A percentile compares a stretch with the other conserved stretches of the same genome.
Conservation (phyloP, 2,797 vertebrate genomes). For the Gadopsis bispinosus region DNA sequence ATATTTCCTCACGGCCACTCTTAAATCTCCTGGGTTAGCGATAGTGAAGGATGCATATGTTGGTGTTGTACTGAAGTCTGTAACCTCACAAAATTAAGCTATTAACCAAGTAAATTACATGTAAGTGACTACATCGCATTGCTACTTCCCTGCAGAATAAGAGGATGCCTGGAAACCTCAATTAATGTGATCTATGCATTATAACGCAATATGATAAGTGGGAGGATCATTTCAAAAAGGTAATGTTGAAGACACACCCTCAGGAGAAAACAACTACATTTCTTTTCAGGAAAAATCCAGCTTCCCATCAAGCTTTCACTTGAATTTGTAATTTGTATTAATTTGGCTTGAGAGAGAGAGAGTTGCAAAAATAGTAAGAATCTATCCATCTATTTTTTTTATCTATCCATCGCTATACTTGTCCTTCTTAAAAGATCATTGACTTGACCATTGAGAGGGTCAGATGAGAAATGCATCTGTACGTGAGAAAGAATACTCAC, state of each 20-base stretch:
- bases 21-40: neutral
- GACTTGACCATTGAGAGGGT: neutral
- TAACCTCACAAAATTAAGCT: neutral
- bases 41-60: neutral
- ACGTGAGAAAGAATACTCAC: neutral
- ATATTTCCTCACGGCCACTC: constrained; percentile 21
- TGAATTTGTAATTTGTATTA: neutral
- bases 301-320: neutral
- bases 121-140: neutral
- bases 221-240: neutral
- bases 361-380: neutral
- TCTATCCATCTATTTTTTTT: too few species aligned
- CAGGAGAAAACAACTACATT: neutral
- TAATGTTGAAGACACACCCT: too few species aligned
- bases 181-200: neutral
- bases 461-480: neutral
- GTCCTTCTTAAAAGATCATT: neutral
- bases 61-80: neutral
- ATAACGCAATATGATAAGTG: neutral
- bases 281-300: neutral
- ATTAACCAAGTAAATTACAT: neutral
- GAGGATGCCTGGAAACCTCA: neutral
- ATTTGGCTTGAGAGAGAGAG: neutral
- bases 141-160: neutral
- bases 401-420: too few species aligned